phyloP scores from a whole-genome alignment of 2,888 invertebrate genomes.

The Mimachlamys varia region DNA sequence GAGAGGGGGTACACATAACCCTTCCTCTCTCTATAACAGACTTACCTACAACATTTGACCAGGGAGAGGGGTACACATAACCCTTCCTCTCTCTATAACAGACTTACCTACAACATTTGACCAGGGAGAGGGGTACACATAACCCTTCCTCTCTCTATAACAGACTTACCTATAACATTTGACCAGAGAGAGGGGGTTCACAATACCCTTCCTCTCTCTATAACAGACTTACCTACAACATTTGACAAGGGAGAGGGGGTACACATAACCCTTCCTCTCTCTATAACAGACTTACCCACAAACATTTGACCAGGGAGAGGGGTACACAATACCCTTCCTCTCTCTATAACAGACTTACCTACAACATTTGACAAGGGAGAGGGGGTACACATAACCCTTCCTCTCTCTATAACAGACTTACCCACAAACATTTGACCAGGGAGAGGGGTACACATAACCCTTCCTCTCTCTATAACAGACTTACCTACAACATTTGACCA shows the following conservation, averaged over 20 bases:
- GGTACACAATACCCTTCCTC: background rate
- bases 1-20: slow-evolving; percentile 28
- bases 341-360: slow-evolving; percentile 42
- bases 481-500: slow-evolving; percentile 51
- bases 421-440: slow-evolving; percentile 49
- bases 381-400: background rate
- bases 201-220: no score
- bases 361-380: slow-evolving; percentile 45
- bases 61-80: slow-evolving; percentile 47
- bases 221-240: slow-evolving; percentile 45
- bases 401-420: slow-evolving; percentile 4
- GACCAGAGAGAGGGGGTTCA: slow-evolving; percentile 41
- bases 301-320: slow-evolving; percentile 46
- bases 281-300: slow-evolving; percentile 44
- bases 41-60: slow-evolving; percentile 49
- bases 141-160: slow-evolving; percentile 45
- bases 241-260: slow-evolving; percentile 45
- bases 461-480: slow-evolving; percentile 44
- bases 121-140: slow-evolving; percentile 47
- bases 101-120: slow-evolving; percentile 49
- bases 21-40: background rate
- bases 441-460: slow-evolving; percentile 44
- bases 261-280: no score
- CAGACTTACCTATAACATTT: slow-evolving; percentile 48
- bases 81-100: slow-evolving; percentile 44